Evolutionary conservation across 2,797 vertebrate genomes (phyloP), one percentile per base, ranked within the genome.

Genomic region (Ptychobarbus kaznakovi): DNA sequence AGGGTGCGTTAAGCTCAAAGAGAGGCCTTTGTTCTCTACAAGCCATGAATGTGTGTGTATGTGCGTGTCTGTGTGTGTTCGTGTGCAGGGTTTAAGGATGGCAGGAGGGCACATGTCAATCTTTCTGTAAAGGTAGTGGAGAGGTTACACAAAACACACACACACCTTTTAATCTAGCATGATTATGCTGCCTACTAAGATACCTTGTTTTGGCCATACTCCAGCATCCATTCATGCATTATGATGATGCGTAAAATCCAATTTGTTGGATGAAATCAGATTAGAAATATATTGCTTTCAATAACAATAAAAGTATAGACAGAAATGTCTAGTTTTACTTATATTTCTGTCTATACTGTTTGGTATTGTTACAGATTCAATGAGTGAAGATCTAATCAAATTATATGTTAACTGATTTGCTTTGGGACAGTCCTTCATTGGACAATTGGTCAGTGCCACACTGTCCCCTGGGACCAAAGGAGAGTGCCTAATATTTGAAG

Each of bases 21-120:
- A 86, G 76, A 87, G 66, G 84, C 69, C 84, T 88, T 90, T 90
- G 84, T 90, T 87, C 70, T 87, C 77, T 58, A 44, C 81, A 76
- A 69, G 86, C 75, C 63, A 13, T 83, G 80, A 73, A n/a, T 66
- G 46, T 73, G 28, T 68, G 84, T 82, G 53, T 35, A 20, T 38
- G 38, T 65, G 28, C 18, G 85, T 53, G 53, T 46, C 20, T 65
- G 18, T 80, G 63, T 86, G 61, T 12, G 68, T 66, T 13, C 58
- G 56, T 49, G 83, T 83, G 79, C 75, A 44, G 38, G 84, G 56
- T 80, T 80, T 74, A 65, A 61, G 32, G 77, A 80, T 80, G 69
- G 69, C 84, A 66, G 77, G 68, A 80, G 42, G 77, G 83, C 28
- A 84, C 53, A 85, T 80, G 77, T 80, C 84, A 80, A 49, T 85